Evolutionary conservation across 2,888 invertebrate species (phyloP).

Genomic region (Ornithoptera priamus): DNA sequence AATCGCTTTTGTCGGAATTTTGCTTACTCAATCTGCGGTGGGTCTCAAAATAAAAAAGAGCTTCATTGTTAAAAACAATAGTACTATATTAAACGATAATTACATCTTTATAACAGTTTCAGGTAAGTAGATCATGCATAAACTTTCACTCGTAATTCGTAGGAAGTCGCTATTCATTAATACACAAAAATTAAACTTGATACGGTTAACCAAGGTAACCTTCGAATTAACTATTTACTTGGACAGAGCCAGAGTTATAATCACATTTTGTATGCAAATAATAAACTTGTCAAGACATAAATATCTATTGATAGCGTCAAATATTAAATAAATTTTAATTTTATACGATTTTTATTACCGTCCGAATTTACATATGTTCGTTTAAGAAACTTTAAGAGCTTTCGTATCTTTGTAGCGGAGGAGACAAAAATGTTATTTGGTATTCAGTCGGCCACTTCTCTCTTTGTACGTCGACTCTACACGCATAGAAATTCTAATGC

Average conservation of each 20-base stretch:
- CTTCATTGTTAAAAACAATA: neutral
- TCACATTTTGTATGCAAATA: slow-evolving; percentile 46
- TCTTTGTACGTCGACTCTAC: slow-evolving; percentile 8
- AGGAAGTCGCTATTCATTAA: too few species aligned
- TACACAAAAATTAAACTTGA: too few species aligned
- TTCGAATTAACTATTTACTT: neutral
- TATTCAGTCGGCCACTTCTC: slow-evolving; percentile 23
- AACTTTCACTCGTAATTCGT: too few species aligned
- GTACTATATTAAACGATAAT: neutral
- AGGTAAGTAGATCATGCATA: too few species aligned
- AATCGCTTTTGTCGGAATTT: slow-evolving; percentile 74
- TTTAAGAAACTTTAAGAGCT: slow-evolving; percentile 15
- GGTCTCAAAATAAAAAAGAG: slow-evolving; percentile 38
- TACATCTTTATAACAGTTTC: too few species aligned
- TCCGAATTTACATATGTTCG: slow-evolving; percentile 18
- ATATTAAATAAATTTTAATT: slow-evolving; percentile 6
- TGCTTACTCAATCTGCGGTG: slow-evolving; percentile 65
- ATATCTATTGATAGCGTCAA: slow-evolving; percentile 8
- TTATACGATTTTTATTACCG: slow-evolving; percentile 9
- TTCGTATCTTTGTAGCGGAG: slow-evolving; percentile 15
- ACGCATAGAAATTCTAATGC: slow-evolving; percentile 36
- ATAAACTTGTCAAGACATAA: slow-evolving; percentile 4
- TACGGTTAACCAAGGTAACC: neutral
- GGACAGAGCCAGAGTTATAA: neutral
- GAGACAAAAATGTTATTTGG: slow-evolving; percentile 22